Percentiles rank a stretch among this genome's conserved stretches.
These are phyloP conservation scores for Aphidoletes aphidimyza DNA, from an alignment of 2,888 invertebrate species.

Conservation along the genomic window DNA sequence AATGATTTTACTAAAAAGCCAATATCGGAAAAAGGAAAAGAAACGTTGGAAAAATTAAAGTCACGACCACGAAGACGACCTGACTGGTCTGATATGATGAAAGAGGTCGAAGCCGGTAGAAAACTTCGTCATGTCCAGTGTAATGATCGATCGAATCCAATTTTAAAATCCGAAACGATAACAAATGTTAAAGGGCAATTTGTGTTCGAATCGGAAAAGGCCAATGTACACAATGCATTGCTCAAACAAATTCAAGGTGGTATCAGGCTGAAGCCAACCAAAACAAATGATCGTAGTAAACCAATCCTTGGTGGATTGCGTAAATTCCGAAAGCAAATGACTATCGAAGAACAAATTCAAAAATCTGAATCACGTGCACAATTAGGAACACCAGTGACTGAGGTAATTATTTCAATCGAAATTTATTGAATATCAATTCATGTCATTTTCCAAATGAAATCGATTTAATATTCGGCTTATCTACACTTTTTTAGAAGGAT, in stretches of 20 bases:
- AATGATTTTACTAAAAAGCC: slow-evolving; percentile 72
- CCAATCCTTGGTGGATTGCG: slow-evolving; percentile 84
- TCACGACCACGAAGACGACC: slow-evolving; percentile 82
- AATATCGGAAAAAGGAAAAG: slow-evolving; percentile 72
- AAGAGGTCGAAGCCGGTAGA: slow-evolving; percentile 85
- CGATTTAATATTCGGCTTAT: no score
- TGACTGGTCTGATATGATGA: slow-evolving; percentile 91
- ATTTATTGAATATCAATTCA: neutral
- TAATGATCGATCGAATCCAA: slow-evolving; percentile 79
- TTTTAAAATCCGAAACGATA: slow-evolving; percentile 70
- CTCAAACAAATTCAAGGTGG: slow-evolving; percentile 85
- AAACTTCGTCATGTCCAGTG: slow-evolving; percentile 84
- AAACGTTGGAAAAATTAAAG: slow-evolving; percentile 77
- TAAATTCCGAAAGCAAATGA: slow-evolving; percentile 89
- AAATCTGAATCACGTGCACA: slow-evolving; percentile 80
- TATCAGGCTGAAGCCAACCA: slow-evolving; percentile 77
- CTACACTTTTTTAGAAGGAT: slow-evolving; percentile 52
- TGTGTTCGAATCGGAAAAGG: slow-evolving; percentile 87
- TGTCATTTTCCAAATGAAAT: no score
- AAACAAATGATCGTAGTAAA: slow-evolving; percentile 87
- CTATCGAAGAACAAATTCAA: slow-evolving; percentile 88
- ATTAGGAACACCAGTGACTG: slow-evolving; percentile 59
- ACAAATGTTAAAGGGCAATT: slow-evolving; percentile 82
- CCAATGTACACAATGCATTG: slow-evolving; percentile 81
- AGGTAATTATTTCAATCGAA: neutral